A percentile compares a stretch with the other conserved stretches of the same genome.
Evolutionary conservation across 2,888 invertebrate genomes (phyloP).

Genomic region (Quadriops clusia): DNA sequence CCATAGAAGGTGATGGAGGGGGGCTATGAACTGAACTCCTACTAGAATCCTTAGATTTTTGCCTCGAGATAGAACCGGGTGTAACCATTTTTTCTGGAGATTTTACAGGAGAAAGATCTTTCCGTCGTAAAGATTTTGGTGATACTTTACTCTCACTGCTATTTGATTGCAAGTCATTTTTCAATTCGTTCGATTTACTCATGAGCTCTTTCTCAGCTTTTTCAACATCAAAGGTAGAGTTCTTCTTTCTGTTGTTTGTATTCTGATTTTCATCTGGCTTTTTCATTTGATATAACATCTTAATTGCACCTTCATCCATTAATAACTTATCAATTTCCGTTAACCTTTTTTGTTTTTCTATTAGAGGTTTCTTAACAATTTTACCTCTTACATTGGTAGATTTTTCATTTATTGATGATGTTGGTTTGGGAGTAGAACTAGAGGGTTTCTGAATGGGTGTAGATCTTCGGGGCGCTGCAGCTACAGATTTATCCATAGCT

Average conservation of each 20-base stretch:
- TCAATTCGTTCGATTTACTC: constrained; percentile 31
- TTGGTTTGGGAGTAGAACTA: no score
- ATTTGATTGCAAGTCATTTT: constrained; percentile 29
- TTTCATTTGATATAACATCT: constrained; percentile 72
- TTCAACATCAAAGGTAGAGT: constrained; percentile 26
- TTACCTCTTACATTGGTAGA: no score
- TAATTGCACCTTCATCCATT: constrained; percentile 78
- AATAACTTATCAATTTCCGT: constrained; percentile 66
- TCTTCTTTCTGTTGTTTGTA: constrained; percentile 22
- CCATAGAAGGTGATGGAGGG: constrained; percentile 48
- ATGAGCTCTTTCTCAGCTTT: constrained; percentile 29
- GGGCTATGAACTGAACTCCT: constrained; percentile 33
- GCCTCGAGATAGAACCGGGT: constrained; percentile 22
- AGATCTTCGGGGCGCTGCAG: no score
- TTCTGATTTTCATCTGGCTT: constrained; percentile 34
- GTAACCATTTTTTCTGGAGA: constrained; percentile 12
- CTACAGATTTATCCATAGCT: no score
- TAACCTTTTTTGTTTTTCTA: constrained; percentile 31
- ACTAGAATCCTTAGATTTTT: constrained; percentile 34
- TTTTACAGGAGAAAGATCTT: constrained; percentile 30
- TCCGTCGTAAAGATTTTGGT: constrained; percentile 38
- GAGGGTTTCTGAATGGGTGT: no score
- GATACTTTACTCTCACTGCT: constrained; percentile 24
- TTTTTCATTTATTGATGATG: no score
- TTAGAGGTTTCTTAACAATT: no score